phyloP scores from a whole-genome alignment of 1,140 invertebrate genomes.

The Diabrotica undecimpunctata region DNA sequence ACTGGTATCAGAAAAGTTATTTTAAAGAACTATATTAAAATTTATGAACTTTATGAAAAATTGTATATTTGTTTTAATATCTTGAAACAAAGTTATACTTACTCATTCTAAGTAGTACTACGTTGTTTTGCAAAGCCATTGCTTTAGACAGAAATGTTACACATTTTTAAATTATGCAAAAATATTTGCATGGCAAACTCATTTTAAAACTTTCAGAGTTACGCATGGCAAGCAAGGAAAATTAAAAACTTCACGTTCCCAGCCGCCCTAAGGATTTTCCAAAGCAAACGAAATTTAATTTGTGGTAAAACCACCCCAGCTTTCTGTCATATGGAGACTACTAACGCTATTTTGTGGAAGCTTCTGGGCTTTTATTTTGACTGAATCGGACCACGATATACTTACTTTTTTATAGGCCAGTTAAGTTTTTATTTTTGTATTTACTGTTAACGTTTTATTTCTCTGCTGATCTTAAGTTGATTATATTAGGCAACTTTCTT shows the following conservation, averaged over 20 bases:
- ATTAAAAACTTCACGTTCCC: neutral
- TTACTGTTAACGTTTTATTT: too few relatives aligned
- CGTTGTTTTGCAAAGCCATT: too few relatives aligned
- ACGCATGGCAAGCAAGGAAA: neutral
- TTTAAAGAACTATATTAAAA: too few relatives aligned
- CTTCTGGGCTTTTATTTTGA: slow-evolving; percentile 10
- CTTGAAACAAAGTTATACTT: too few relatives aligned
- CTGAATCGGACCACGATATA: neutral
- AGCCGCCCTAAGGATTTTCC: neutral
- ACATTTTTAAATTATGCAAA: neutral
- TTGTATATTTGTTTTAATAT: too few relatives aligned
- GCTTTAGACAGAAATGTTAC: too few relatives aligned
- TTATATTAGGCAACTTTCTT: too few relatives aligned
- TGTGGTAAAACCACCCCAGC: neutral
- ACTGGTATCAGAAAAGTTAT: too few relatives aligned
- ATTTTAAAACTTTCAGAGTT: neutral
- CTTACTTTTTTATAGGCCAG: neutral
- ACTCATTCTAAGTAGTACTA: too few relatives aligned
- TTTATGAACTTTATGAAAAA: too few relatives aligned
- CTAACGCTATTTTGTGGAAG: slow-evolving; percentile 6
- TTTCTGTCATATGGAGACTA: slow-evolving; percentile 11
- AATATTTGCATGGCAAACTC: neutral
- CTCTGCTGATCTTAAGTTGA: too few relatives aligned
- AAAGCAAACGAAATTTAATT: slow-evolving; percentile 6
- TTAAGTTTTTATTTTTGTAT: neutral